phyloP scores from a whole-genome alignment of 53 echinoderm and acorn worm genomes.

The Holothuria scabra region DNA sequence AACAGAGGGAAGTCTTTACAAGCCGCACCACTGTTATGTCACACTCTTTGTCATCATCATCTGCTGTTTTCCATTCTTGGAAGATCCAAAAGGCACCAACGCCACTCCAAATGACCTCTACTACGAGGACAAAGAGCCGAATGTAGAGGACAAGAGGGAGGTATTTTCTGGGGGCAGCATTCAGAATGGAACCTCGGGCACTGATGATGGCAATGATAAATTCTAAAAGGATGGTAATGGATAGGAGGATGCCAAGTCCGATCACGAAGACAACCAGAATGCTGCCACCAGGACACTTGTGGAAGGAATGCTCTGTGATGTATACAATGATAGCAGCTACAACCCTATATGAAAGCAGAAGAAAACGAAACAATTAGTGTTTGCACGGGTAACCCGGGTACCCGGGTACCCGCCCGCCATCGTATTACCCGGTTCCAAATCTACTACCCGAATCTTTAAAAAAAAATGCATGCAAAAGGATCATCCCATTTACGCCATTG shows the following conservation, averaged over 20 bases:
- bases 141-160: slow-evolving; percentile 83
- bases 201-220: slow-evolving; percentile 72
- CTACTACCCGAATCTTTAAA: too few relatives aligned
- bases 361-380: neutral
- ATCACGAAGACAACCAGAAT: slow-evolving; percentile 81
- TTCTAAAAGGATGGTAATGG: slow-evolving; percentile 79
- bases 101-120: slow-evolving; percentile 81
- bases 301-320: slow-evolving; percentile 62
- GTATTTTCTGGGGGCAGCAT: slow-evolving; percentile 62
- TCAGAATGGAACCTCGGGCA: slow-evolving; percentile 80
- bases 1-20: slow-evolving; percentile 28
- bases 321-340: slow-evolving; percentile 75
- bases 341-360: slow-evolving; percentile 59
- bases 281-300: slow-evolving; percentile 64
- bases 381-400: too few relatives aligned
- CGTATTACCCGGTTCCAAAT: too few relatives aligned
- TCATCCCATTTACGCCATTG: too few relatives aligned
- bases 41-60: slow-evolving; percentile 9
- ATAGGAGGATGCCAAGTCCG: slow-evolving; percentile 68
- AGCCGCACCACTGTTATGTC: slow-evolving; percentile 38
- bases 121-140: slow-evolving; percentile 77
- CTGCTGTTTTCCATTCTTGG: slow-evolving; percentile 32
- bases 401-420: too few relatives aligned
- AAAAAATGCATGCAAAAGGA: too few relatives aligned
- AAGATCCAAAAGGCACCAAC: slow-evolving; percentile 81